phyloP scores from a whole-genome alignment of 2,888 invertebrate species.

The Acanthopleura granulata region DNA sequence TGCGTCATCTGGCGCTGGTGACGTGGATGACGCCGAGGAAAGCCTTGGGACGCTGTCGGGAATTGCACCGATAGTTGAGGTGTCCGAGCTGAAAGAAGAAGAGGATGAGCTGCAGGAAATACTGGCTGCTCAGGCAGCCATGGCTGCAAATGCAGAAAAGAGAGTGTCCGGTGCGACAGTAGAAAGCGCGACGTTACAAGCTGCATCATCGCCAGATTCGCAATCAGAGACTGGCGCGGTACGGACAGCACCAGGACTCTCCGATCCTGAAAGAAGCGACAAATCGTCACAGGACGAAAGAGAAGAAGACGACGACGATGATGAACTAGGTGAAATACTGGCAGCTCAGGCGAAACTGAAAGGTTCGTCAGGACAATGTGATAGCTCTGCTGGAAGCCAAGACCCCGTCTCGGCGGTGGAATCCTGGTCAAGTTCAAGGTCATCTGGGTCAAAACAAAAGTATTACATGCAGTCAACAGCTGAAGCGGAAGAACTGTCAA shows the following conservation, averaged over 20 bases:
- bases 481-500: constrained; percentile 32
- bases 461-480: neutral
- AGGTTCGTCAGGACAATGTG: neutral
- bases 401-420: neutral
- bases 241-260: neutral
- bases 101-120: constrained; percentile 37
- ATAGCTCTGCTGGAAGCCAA: neutral
- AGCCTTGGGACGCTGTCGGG: neutral
- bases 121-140: constrained; percentile 16
- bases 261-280: constrained; percentile 11
- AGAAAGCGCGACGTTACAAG: neutral
- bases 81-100: constrained; percentile 29
- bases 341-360: constrained; percentile 30
- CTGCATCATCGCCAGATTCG: neutral
- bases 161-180: neutral
- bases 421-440: neutral
- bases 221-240: neutral
- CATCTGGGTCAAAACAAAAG: neutral
- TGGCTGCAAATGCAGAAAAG: neutral
- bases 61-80: neutral
- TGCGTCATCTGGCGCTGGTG: constrained; percentile 15
- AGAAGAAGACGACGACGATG: constrained; percentile 19
- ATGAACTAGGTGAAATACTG: constrained; percentile 26
- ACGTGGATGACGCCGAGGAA: constrained; percentile 15
- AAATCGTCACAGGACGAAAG: constrained; percentile 20